These are phyloP conservation scores for Nezara viridula DNA, from an alignment of 2,888 invertebrate species.

Conservation along the genomic window DNA sequence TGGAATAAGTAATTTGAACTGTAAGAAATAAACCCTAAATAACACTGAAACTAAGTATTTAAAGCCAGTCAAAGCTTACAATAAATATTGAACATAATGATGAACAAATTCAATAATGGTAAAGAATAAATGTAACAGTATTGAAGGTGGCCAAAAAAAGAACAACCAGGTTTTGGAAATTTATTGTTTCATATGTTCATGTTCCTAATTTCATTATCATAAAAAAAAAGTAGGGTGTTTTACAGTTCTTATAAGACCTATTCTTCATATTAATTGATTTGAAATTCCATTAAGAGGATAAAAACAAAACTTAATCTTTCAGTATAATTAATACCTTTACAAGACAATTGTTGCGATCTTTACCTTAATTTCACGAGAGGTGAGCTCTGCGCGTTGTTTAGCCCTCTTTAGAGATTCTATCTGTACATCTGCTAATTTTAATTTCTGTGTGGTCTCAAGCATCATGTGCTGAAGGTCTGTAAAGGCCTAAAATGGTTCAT, in stretches of 20 bases:
- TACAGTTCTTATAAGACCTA: background rate
- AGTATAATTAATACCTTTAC: too few relatives aligned
- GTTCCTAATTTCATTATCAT: too few relatives aligned
- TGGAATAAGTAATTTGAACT: background rate
- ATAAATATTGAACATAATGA: background rate
- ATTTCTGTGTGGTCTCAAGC: slow-evolving; percentile 84
- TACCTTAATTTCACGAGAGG: slow-evolving; percentile 74
- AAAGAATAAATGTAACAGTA: background rate
- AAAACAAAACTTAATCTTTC: too few relatives aligned
- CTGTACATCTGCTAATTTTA: slow-evolving; percentile 83
- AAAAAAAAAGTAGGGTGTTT: too few relatives aligned
- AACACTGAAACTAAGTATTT: background rate
- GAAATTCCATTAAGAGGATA: background rate
- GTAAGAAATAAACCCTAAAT: background rate
- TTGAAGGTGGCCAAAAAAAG: background rate
- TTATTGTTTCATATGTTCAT: background rate
- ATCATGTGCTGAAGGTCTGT: slow-evolving; percentile 85
- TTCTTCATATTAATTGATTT: background rate
- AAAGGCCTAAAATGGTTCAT: slow-evolving; percentile 75
- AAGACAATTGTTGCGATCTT: slow-evolving; percentile 34
- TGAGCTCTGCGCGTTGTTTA: slow-evolving; percentile 80
- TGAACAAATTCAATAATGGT: background rate
- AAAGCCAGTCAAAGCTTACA: background rate
- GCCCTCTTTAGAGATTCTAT: slow-evolving; percentile 78
- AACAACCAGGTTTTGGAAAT: background rate